phyloP scores from a whole-genome alignment of 2,113 vertebrate genomes.

The Aspidoscelis tigris region DNA sequence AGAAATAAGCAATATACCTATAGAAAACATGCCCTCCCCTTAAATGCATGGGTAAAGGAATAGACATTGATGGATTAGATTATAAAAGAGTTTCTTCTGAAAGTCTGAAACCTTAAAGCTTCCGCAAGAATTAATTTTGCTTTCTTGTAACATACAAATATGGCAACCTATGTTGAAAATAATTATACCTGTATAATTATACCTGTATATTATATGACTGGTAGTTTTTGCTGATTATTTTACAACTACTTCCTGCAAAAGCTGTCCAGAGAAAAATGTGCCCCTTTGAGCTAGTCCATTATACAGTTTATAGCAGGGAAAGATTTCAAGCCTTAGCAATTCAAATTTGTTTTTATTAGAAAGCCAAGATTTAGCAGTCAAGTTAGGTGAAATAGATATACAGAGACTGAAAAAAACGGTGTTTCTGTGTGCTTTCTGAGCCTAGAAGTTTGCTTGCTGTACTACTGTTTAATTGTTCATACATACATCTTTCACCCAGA shows the following conservation, averaged over 20 bases:
- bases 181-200: slow-evolving; percentile 50
- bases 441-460: no score
- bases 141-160: neutral
- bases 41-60: slow-evolving; percentile 22
- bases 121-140: neutral
- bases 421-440: neutral
- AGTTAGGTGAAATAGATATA: no score
- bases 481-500: no score
- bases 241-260: neutral
- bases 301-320: neutral
- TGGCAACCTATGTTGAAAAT: slow-evolving; percentile 15
- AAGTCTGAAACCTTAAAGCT: slow-evolving; percentile 21
- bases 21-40: neutral
- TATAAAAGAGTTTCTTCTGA: slow-evolving; percentile 17
- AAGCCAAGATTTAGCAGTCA: no score
- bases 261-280: neutral
- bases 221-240: no score
- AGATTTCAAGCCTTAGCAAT: no score
- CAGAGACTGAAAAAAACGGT: no score
- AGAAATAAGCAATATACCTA: slow-evolving; percentile 14
- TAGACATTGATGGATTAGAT: slow-evolving; percentile 21
- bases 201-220: slow-evolving; percentile 29
- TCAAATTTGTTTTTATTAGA: no score
- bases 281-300: no score
- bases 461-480: no score